Base-by-base conservation (phyloP, 2,797 vertebrate genomes). In the Phataginus tetradactyla region DNA sequence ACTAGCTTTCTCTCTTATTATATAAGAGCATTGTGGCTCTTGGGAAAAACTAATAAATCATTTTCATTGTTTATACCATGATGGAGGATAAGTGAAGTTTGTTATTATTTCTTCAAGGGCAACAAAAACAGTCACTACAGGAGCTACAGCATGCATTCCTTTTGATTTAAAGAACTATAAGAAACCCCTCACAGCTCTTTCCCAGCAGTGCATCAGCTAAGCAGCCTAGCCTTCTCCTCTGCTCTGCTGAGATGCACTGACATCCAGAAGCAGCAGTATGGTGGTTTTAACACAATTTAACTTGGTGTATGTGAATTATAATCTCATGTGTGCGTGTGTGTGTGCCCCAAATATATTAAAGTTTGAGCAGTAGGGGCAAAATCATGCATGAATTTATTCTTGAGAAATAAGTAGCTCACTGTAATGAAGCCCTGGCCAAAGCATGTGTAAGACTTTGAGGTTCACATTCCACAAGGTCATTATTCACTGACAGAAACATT, bases 391-490 rank as follows among this genome's bases (percentile, higher is more conserved):
- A 42, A 6, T 72, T 91, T 84, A 53, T 80, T 90, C 37, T 59
- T 92, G 42, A 94, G 51, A 96, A 93, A 87, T 45, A 96, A 90
- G 32, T 13, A 45, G 55, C 23, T 87, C 32, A 59, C 94, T 68
- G 42, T 39, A 61, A 93, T 7, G 14, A 20, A 11, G 14, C 18
- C 9, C 23, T 61, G 42, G 25, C 61, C 3, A 25, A 1, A 90
- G 27, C 25, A 79, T 11, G 17, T 69, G 23, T 15, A 53, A 21
- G 6, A 74, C 20, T 14, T 9, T 55, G 45, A 91, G 27, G 18
- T 74, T 83, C 25, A 55, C 20, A 57, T 15, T 15, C 37, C 37
- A 94, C 39, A 63, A 78, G 87, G 34, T 2, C 66, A 75, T 83
- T 93, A 74, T 53, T 88, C 12, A 63, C 14, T 69, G 85, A 53